Evolutionary conservation across 2,797 vertebrate species (phyloP).

Genomic region (Girardinus metallicus): DNA sequence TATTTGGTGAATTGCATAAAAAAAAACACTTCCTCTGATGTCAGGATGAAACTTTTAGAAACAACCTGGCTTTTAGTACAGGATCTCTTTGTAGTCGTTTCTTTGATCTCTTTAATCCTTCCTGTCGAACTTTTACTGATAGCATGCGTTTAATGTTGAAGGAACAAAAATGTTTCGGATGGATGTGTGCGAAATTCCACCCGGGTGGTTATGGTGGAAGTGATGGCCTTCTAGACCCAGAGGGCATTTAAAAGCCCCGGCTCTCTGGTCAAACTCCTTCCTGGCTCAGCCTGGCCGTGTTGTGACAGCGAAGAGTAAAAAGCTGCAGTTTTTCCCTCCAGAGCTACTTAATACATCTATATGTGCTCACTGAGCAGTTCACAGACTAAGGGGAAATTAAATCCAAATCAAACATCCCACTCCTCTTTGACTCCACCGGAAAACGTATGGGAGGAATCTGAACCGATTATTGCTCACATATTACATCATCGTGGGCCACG

Average conservation of each 20-base stretch:
- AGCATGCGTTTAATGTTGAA: slow-evolving; percentile 44
- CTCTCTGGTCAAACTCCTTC: slow-evolving; percentile 31
- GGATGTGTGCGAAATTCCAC: slow-evolving; percentile 16
- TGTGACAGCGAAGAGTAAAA: slow-evolving; percentile 44
- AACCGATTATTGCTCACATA: slow-evolving; percentile 20
- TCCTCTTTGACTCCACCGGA: slow-evolving; percentile 12
- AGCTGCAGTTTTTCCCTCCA: slow-evolving; percentile 21
- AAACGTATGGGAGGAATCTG: slow-evolving; percentile 37
- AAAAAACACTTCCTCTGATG: slow-evolving; percentile 38
- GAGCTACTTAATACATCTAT: slow-evolving; percentile 11
- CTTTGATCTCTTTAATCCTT: slow-evolving; percentile 51
- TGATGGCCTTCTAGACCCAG: slow-evolving; percentile 28
- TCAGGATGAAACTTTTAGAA: slow-evolving; percentile 51
- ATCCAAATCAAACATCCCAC: slow-evolving; percentile 27
- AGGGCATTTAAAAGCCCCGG: slow-evolving; percentile 40
- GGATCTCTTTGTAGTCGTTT: slow-evolving; percentile 56
- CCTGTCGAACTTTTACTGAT: slow-evolving; percentile 39
- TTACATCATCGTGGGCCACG: not conserved
- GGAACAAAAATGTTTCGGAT: slow-evolving; percentile 56
- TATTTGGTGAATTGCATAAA: slow-evolving; percentile 45
- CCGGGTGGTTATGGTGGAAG: slow-evolving; percentile 44
- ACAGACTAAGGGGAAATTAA: slow-evolving; percentile 48
- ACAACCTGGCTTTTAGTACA: slow-evolving; percentile 58
- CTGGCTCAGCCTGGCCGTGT: slow-evolving; percentile 9
- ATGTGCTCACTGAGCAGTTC: slow-evolving; percentile 30